These are phyloP conservation scores for Pseudotriccus pelzelni DNA, from an alignment of 2,797 vertebrate genomes.

Conservation along the genomic window DNA sequence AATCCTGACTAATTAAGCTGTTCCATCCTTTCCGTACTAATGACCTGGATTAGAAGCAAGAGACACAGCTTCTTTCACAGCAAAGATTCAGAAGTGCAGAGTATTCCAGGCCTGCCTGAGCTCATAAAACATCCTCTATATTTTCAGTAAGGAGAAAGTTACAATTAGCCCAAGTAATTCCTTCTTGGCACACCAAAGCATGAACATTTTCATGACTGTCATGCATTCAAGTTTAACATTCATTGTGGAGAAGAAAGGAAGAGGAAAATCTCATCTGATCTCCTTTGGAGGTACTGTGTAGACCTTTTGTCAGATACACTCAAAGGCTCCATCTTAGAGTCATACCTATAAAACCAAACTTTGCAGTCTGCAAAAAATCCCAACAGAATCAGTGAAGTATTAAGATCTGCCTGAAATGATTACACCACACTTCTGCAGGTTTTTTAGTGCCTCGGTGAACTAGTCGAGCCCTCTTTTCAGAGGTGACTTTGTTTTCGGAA, in stretches of 20 bases:
- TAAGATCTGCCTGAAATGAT: neutral
- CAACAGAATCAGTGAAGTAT: neutral
- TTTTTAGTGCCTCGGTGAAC: neutral
- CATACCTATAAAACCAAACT: neutral
- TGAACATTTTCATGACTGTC: neutral
- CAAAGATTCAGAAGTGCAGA: neutral
- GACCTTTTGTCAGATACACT: neutral
- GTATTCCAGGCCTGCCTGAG: neutral
- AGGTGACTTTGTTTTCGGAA: neutral
- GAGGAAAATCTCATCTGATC: neutral
- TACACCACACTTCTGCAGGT: neutral
- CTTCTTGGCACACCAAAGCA: neutral
- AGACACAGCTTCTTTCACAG: neutral
- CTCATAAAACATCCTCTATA: neutral
- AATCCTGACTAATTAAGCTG: constrained; percentile 20
- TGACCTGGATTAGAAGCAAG: constrained; percentile 16
- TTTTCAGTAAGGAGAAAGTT: neutral
- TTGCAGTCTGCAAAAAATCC: neutral
- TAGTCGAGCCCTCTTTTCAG: neutral
- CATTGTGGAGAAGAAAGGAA: neutral
- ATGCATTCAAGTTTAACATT: neutral
- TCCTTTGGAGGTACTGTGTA: neutral
- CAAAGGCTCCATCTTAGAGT: neutral
- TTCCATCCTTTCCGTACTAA: neutral
- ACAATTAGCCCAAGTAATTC: neutral